Evolutionary conservation across 1,140 invertebrate species (phyloP).

Genomic region (Zaprionus vittiger): DNA sequence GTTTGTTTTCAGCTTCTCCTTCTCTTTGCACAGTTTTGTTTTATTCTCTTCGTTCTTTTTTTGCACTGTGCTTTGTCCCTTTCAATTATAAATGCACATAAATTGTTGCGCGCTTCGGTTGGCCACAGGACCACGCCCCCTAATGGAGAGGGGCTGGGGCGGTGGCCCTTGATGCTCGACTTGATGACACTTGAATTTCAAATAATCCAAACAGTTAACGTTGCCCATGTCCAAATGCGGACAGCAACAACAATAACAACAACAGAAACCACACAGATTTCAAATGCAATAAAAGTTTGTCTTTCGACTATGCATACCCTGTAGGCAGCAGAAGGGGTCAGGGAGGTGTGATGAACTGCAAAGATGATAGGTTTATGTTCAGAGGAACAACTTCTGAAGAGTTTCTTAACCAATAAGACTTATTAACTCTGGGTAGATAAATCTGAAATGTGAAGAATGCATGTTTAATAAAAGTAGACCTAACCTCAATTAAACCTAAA

Average conservation of each 20-base stretch:
- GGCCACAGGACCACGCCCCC: constrained; percentile 38
- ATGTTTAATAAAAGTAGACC: too few relatives aligned
- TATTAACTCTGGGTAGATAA: too few relatives aligned
- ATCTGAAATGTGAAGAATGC: not conserved
- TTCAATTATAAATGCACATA: constrained; percentile 82
- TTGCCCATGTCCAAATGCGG: constrained; percentile 15
- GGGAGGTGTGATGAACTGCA: not conserved
- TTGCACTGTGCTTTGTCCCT: constrained; percentile 51
- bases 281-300: constrained; percentile 74
- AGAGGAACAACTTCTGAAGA: not conserved
- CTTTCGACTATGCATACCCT: constrained; percentile 22
- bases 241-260: constrained; percentile 18
- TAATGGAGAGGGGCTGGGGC: constrained; percentile 1
- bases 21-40: constrained; percentile 13
- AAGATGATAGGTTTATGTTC: not conserved
- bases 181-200: constrained; percentile 71
- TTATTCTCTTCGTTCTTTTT: constrained; percentile 13
- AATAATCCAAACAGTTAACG: constrained; percentile 71
- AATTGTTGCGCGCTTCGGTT: constrained; percentile 61
- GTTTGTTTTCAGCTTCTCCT: constrained; percentile 46
- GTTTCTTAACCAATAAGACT: too few relatives aligned
- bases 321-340: too few relatives aligned
- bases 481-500: too few relatives aligned
- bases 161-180: constrained; percentile 40
- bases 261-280: constrained; percentile 44